Evolutionary conservation across 2,797 vertebrate genomes (phyloP).

Genomic region (Scarus forsteni): DNA sequence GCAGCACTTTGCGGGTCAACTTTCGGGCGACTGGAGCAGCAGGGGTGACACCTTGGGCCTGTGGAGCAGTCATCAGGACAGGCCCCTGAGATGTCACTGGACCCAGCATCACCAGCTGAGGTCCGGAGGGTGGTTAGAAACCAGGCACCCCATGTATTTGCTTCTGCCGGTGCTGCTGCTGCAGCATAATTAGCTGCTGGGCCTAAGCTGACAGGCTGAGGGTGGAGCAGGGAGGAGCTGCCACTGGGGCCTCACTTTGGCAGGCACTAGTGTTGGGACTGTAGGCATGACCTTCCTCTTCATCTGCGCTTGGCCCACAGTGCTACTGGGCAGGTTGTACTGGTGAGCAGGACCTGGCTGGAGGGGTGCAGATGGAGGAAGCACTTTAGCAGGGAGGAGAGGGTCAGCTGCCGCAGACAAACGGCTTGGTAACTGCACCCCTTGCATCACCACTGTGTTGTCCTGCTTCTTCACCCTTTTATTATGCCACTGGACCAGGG

Average conservation of each 20-base stretch:
- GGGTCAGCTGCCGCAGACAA: not conserved
- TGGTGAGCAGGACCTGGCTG: not conserved
- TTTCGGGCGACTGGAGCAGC: not conserved
- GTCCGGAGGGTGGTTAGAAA: too few species aligned
- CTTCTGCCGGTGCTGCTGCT: too few species aligned
- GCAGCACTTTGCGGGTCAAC: not conserved
- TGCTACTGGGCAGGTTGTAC: not conserved
- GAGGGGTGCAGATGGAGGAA: not conserved
- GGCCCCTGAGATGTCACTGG: not conserved
- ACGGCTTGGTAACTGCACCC: not conserved
- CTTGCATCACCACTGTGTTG: not conserved
- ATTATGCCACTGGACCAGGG: not conserved
- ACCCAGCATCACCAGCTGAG: not conserved
- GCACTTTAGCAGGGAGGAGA: not conserved
- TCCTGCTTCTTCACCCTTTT: not conserved
- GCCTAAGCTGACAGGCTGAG: too few species aligned
- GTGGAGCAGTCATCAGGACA: not conserved
- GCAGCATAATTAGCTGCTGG: too few species aligned
- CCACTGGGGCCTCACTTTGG: not conserved
- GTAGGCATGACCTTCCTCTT: not conserved
- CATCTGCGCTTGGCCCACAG: not conserved
- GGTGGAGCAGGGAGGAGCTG: conserved; percentile 3
- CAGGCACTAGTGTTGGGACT: not conserved
- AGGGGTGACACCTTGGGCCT: not conserved
- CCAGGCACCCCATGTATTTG: too few species aligned